phyloP scores from a whole-genome alignment of 2,113 vertebrate species.

The Calidris pugnax region DNA sequence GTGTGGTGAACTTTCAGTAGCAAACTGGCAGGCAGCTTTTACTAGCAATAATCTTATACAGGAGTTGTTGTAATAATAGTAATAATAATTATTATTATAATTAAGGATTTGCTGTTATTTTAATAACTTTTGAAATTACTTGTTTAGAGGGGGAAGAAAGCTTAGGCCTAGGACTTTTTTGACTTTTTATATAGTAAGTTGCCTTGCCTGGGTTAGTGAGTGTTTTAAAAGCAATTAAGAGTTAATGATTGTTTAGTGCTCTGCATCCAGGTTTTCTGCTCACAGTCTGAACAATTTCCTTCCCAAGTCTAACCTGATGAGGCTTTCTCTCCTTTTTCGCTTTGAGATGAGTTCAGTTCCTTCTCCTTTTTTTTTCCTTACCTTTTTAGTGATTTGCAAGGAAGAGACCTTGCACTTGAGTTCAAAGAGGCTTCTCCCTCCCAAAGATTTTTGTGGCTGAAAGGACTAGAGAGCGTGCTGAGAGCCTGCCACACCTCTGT shows the following conservation, averaged over 20 bases:
- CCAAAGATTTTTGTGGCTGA: neutral
- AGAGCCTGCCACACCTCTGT: neutral
- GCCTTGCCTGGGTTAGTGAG: neutral
- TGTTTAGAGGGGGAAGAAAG: neutral
- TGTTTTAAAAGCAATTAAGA: neutral
- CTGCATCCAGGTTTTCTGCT: neutral
- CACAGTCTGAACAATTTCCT: neutral
- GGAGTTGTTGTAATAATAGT: no score
- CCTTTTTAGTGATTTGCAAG: neutral
- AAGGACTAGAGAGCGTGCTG: neutral
- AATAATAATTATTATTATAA: neutral
- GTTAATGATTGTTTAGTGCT: neutral
- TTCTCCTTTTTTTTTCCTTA: neutral
- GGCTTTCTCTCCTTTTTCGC: neutral
- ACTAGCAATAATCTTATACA: neutral
- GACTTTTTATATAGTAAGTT: neutral
- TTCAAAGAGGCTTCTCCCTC: neutral
- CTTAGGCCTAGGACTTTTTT: neutral
- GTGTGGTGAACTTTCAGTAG: neutral
- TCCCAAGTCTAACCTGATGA: rapidly evolving
- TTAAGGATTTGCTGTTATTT: neutral
- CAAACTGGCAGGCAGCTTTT: neutral
- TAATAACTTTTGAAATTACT: neutral
- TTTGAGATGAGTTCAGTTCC: neutral
- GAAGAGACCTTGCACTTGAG: neutral